Percentiles rank a stretch among this genome's conserved stretches.
These are phyloP conservation scores for Drosophila nikananu DNA, from an alignment of 1,140 invertebrate species.

Conservation along the genomic window DNA sequence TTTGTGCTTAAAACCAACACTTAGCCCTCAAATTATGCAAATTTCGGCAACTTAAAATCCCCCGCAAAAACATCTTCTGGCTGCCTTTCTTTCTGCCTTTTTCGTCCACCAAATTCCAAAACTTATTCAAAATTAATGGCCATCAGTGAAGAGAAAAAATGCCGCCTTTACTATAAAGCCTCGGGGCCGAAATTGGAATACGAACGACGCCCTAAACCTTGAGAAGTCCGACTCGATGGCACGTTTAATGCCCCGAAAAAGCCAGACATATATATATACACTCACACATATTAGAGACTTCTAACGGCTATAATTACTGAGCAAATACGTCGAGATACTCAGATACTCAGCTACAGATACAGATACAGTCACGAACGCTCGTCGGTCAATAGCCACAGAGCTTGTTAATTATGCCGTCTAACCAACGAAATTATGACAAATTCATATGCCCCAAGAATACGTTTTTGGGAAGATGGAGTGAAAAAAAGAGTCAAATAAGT, in stretches of 20 bases:
- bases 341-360: constrained; percentile 15
- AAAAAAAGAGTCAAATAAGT: constrained; percentile 76
- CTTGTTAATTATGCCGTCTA: constrained; percentile 82
- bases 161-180: constrained; percentile 31
- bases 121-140: constrained; percentile 53
- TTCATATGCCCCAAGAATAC: constrained; percentile 57
- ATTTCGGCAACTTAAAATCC: constrained; percentile 47
- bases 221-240: constrained; percentile 57
- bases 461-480: constrained; percentile 28
- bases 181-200: constrained; percentile 47
- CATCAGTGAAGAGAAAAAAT: constrained; percentile 43
- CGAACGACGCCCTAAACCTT: constrained; percentile 66
- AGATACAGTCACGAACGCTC: constrained; percentile 52
- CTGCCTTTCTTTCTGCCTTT: constrained; percentile 17
- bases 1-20: constrained; percentile 24
- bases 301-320: constrained; percentile 74
- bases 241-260: constrained; percentile 69
- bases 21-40: constrained; percentile 61
- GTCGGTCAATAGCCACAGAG: constrained; percentile 57
- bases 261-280: constrained; percentile 35
- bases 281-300: constrained; percentile 37
- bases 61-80: constrained; percentile 33
- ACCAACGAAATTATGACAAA: constrained; percentile 82
- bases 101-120: constrained; percentile 19
- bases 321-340: constrained; percentile 53